Conservation (phyloP, 2,113 vertebrate genomes). For the Herpetotheres cachinnans region DNA sequence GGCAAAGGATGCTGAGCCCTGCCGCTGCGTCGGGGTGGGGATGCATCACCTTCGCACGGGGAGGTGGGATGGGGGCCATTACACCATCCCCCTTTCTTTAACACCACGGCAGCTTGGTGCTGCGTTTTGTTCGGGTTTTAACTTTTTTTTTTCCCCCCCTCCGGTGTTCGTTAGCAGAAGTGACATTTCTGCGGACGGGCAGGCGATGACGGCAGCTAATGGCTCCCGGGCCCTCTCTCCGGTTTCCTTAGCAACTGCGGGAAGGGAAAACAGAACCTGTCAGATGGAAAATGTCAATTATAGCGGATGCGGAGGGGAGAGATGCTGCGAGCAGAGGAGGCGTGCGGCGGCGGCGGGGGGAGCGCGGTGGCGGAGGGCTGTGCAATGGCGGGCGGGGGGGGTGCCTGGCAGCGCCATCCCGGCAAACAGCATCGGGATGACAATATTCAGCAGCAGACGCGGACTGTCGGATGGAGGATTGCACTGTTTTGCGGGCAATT, state of each 20-base stretch:
- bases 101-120: background rate
- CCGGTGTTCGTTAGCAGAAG: slow-evolving; percentile 60
- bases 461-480: background rate
- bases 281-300: slow-evolving; percentile 92
- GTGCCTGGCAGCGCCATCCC: slow-evolving; percentile 27
- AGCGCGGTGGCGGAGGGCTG: background rate
- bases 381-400: background rate
- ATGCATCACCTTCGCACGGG: rapidly evolving
- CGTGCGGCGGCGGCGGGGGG: background rate
- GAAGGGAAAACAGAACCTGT: slow-evolving; percentile 80
- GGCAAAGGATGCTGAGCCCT: background rate
- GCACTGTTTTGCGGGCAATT: rapidly evolving
- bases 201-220: slow-evolving; percentile 68
- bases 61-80: rapidly evolving
- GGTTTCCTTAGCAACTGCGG: slow-evolving; percentile 85
- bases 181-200: slow-evolving; percentile 70
- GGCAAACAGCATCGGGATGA: slow-evolving; percentile 52
- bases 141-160: background rate
- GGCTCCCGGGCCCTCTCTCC: slow-evolving; percentile 69
- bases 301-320: slow-evolving; percentile 78
- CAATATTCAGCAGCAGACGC: background rate
- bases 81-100: background rate
- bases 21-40: rapidly evolving
- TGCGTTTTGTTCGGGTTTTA: background rate
- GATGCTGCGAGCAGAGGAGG: slow-evolving; percentile 52